Evolutionary conservation across 2,113 vertebrate genomes (phyloP), one percentile per base, ranked within the genome.

Genomic region (Sylvilagus bachmani): DNA sequence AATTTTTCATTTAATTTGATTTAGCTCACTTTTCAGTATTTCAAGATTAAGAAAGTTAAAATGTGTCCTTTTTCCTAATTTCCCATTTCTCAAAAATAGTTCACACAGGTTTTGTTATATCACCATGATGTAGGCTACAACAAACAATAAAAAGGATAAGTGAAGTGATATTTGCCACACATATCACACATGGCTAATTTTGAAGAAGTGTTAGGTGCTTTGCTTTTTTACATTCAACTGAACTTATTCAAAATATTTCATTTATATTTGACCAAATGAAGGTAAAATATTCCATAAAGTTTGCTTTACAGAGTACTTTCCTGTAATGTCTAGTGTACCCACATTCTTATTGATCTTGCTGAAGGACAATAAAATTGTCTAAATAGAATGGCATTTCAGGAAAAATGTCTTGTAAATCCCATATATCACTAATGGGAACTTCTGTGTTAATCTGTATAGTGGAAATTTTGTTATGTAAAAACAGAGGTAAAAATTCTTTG

Each of bases 401-500:
- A 61, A 86, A 90, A 38, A 4, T 49, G 3, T 5, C 74, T 78
- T 83, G 5, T 74, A 44, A 69, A 58, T 10, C 3, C 19, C 29
- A 33, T 53, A 4, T 62, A 70, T 27, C 90, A 4, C 25, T 38
- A 69, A 22, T 10, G 22, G 58, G 53, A 58, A 70, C 6, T 6
- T 22, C 25, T 58, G 8, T 61, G 64, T 3, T 66, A 67, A 93
- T 67, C 22, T 2, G 62, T 69, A 9, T 53, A 77, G 3, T 61
- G 16, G 22, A 86, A n/a, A 0, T 3, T 86, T 74, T 69, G 24
- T 62, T 83, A 67, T 6, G 4, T 74, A 55, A 64, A 8, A 12
- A 83, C 55, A 92, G 86, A 91, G 38, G 64, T 61, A 3, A 90
- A 55, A 89, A 92, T 83, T 38, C 1, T 64, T 61, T 55, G 67